Base-by-base conservation (phyloP, 2,888 invertebrate genomes). In the Epinotia ramella region DNA sequence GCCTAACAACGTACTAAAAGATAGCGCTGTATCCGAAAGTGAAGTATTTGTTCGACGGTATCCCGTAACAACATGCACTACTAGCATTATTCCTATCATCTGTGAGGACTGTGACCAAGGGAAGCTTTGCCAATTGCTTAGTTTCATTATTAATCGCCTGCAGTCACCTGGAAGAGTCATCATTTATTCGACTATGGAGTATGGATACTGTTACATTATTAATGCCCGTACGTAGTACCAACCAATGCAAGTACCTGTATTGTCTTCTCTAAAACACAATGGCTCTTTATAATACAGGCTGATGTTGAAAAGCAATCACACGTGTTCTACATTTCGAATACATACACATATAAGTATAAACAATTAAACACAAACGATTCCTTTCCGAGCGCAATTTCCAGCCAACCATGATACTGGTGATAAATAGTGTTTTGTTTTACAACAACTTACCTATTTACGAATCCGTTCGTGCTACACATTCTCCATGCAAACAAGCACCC, bases 401-500 rank as follows among this genome's bases (percentile, higher is more conserved):
- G 13, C 62, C n/a, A 33, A 33, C 33, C 62, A 64, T 24, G 40
- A 40, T 33, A 53, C 33, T 18, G 49, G 49, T 71, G 56, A 63
- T 20, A 53, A 53, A 56, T 63, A 40, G 53, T 24, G 71, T 44
- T n/a, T 72, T 56, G 71, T 24, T 56, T 72, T 44, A n/a, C 63
- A 72, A 72, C 64, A 24, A 9, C 44, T 24, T 53, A 53, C 44
- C 40, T 53, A 53, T 53, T 69, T 57, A 33, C 40, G 20, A 57
- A 63, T 0, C 67, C 18, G 3, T 24, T 33, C 44, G 7, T 78
- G 66, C 76, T 75, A 73, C 66, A 73, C 68, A 64, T 73, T 77
- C 79, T 78, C 75, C 73, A 79, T 73, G 28, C 44, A 72, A 73
- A 79, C 64, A 74, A 60, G 79, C 86, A 87, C 86, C 87, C 85